Base-by-base conservation (phyloP, 2,113 vertebrate genomes). In the Silurus asotus region DNA sequence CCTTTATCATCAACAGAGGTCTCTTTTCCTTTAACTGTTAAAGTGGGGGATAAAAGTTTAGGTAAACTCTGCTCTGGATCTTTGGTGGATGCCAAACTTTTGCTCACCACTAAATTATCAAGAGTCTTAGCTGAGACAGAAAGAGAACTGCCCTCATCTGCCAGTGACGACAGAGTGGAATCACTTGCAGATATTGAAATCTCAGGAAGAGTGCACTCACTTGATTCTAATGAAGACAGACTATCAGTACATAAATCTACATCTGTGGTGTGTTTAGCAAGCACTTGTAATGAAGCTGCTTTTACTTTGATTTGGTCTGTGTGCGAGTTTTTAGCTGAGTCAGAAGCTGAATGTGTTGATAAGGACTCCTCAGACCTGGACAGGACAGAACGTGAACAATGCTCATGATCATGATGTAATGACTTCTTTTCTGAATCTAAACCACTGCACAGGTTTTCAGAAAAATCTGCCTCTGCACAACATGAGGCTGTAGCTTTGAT, bases 401-500 rank as follows among this genome's bases (percentile, higher is more conserved):
- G 37, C 17, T 87, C 85, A 48, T 67, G 62, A 83, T 81, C 65
- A 48, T 51, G 72, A 9, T 64, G 64, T 15, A 51, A 78, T 59
- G 74, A 83, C 15, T 72, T 83, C 11, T 78, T 82, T 75, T 67
- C 80, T 17, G 72, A 82, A 78, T 59, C 79, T 17, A 77, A 79
- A 25, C 69, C 58, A 81, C 13, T 55, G 19, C 49, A 59, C 6
- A 17, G 64, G 53, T 65, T 80, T 23, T 49, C 76, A 55, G 62
- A 81, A 86, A 72, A 61, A 58, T 72, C 14, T 25, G 23, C 8
- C 69, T 84, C 77, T 90, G 58, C n/a, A 85, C 79, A 82, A 77
- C 15, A 23, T 45, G 85, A 62, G 23, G 20, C 53, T 23, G 88
- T 75, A 56, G 75, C 45, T 53, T 37, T 37, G 48, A 48, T 53